Percentiles rank a stretch among this genome's conserved stretches.
phyloP scores from a whole-genome alignment of 1,140 invertebrate genomes.

The Protaetia brevitarsis region DNA sequence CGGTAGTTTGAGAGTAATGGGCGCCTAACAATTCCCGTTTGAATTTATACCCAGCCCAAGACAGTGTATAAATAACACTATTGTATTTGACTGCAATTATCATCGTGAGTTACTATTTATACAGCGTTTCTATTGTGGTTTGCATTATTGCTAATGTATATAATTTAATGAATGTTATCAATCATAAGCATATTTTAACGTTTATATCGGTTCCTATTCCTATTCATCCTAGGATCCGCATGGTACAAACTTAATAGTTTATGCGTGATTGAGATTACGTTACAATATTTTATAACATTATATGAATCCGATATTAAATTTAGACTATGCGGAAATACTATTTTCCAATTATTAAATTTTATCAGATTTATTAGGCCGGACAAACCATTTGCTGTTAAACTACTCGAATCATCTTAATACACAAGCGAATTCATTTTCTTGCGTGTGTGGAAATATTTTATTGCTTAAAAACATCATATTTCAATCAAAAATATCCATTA shows the following conservation, averaged over 20 bases:
- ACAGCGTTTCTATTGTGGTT: constrained; percentile 1
- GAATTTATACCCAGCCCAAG: constrained; percentile 8
- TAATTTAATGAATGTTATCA: constrained; percentile 7
- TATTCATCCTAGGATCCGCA: background rate
- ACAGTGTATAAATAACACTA: constrained; percentile 11
- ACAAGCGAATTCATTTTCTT: too few species aligned
- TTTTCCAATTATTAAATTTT: too few species aligned
- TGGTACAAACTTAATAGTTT: background rate
- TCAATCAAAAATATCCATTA: too few species aligned
- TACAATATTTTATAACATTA: background rate
- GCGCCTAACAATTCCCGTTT: background rate
- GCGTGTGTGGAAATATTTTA: too few species aligned
- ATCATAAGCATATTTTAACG: constrained; percentile 1
- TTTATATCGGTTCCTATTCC: background rate
- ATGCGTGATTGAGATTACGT: background rate
- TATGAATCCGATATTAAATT: too few species aligned
- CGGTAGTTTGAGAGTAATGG: background rate
- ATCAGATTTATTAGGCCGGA: too few species aligned
- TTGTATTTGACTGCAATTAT: constrained; percentile 10
- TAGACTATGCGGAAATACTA: too few species aligned
- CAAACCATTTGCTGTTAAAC: too few species aligned
- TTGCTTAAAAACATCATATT: too few species aligned
- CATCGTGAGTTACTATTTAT: constrained; percentile 15
- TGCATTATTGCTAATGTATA: background rate
- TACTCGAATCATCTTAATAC: too few species aligned